These are phyloP conservation scores for Epinephelus lanceolatus DNA, from an alignment of 2,113 vertebrate genomes.

Conservation along the genomic window DNA sequence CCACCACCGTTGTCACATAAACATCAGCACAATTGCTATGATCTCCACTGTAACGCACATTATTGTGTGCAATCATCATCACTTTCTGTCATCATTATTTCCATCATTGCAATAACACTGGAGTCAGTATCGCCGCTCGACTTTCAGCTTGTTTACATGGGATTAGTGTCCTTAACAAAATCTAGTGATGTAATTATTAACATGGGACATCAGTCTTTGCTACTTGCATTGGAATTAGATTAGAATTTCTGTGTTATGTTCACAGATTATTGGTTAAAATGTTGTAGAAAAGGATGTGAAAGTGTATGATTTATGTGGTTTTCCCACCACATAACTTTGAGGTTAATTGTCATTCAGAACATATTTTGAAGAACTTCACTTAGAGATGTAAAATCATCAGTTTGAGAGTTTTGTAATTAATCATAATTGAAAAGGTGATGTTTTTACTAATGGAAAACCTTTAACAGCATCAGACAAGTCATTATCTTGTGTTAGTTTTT, in stretches of 20 bases:
- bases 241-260: background rate
- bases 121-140: background rate
- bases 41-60: background rate
- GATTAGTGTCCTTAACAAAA: background rate
- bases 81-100: background rate
- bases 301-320: background rate
- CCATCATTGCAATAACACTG: background rate
- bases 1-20: constrained; percentile 17
- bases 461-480: background rate
- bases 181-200: background rate
- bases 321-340: background rate
- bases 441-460: background rate
- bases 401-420: background rate
- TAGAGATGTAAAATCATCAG: background rate
- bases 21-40: constrained; percentile 1
- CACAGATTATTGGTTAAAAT: background rate
- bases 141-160: background rate
- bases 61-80: constrained; percentile 25
- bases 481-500: background rate
- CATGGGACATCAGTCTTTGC: too few species aligned
- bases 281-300: background rate
- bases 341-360: background rate
- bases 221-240: background rate
- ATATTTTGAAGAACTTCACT: background rate
- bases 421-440: background rate